phyloP scores from a whole-genome alignment of 2,797 vertebrate genomes.

The Girardinus metallicus region DNA sequence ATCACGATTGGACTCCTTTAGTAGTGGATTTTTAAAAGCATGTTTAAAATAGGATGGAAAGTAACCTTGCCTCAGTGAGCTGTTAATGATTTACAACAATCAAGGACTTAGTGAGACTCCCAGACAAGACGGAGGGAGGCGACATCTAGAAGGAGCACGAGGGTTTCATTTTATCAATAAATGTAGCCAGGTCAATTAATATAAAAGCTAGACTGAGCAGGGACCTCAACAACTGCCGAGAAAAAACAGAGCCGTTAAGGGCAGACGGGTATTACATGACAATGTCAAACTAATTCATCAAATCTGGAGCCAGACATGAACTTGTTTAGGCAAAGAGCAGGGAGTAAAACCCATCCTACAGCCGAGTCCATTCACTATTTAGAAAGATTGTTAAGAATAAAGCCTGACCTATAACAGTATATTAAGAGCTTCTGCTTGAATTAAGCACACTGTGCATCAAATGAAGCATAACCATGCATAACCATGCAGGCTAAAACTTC shows the following conservation, averaged over 20 bases:
- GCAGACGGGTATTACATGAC: not conserved
- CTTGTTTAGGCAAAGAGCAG: not conserved
- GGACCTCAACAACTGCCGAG: not conserved
- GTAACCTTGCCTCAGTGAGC: not conserved
- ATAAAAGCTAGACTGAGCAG: not conserved
- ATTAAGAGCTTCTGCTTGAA: slow-evolving; percentile 1
- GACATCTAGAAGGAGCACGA: not conserved
- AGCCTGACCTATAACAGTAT: slow-evolving; percentile 39
- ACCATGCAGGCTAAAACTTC: slow-evolving; percentile 21
- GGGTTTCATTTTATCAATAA: not conserved
- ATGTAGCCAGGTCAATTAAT: not conserved
- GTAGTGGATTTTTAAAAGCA: not conserved
- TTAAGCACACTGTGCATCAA: slow-evolving; percentile 17
- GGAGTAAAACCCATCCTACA: slow-evolving; percentile 23
- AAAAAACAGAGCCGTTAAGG: not conserved
- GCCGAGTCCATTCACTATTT: slow-evolving; percentile 58
- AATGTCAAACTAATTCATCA: not conserved
- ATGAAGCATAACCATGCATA: slow-evolving; percentile 13
- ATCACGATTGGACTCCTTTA: not conserved
- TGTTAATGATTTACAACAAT: not conserved
- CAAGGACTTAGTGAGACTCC: not conserved
- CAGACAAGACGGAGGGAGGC: not conserved
- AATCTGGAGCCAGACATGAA: not conserved
- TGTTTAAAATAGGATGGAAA: not conserved
- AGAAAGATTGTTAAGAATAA: slow-evolving; percentile 60